Evolutionary conservation across 2,113 vertebrate species (phyloP).

Genomic region (Sebastes schlegelii): DNA sequence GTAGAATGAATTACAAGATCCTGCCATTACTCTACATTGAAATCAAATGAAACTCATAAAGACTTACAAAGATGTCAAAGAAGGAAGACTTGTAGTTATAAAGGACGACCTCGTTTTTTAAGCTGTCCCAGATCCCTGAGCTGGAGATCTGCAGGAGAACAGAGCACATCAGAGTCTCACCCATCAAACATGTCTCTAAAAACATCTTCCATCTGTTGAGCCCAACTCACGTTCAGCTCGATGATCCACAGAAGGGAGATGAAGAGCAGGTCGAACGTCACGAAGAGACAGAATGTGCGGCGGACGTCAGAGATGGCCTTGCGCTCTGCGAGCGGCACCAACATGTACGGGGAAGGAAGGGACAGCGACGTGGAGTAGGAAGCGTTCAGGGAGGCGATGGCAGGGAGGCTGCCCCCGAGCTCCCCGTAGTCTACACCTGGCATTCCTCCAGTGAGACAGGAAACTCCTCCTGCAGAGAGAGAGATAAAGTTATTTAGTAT

Average conservation of each 20-base stretch:
- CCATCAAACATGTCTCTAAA: neutral
- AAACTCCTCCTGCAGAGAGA: slow-evolving; percentile 27
- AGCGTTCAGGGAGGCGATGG: slow-evolving; percentile 90
- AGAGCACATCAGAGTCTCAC: slow-evolving; percentile 1
- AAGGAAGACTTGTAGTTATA: slow-evolving; percentile 92
- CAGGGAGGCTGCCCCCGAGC: slow-evolving; percentile 90
- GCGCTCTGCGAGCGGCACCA: slow-evolving; percentile 81
- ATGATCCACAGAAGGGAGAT: slow-evolving; percentile 97
- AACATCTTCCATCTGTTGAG: slow-evolving; percentile 38
- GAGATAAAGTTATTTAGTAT: neutral
- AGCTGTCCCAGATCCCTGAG: slow-evolving; percentile 84
- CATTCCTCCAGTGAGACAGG: slow-evolving; percentile 72
- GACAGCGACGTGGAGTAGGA: slow-evolving; percentile 88
- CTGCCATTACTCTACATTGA: neutral
- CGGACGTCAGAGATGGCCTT: slow-evolving; percentile 94
- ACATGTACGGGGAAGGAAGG: slow-evolving; percentile 79
- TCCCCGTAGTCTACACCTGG: slow-evolving; percentile 82
- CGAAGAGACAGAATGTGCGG: slow-evolving; percentile 97
- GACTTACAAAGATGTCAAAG: slow-evolving; percentile 96
- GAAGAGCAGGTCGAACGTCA: slow-evolving; percentile 98
- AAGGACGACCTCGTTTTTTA: slow-evolving; percentile 87
- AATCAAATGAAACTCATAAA: neutral
- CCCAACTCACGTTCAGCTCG: slow-evolving; percentile 89
- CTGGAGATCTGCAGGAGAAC: slow-evolving; percentile 84
- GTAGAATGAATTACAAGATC: no score